phyloP scores from a whole-genome alignment of 2,888 invertebrate species.

The Flexamia atlantica region DNA sequence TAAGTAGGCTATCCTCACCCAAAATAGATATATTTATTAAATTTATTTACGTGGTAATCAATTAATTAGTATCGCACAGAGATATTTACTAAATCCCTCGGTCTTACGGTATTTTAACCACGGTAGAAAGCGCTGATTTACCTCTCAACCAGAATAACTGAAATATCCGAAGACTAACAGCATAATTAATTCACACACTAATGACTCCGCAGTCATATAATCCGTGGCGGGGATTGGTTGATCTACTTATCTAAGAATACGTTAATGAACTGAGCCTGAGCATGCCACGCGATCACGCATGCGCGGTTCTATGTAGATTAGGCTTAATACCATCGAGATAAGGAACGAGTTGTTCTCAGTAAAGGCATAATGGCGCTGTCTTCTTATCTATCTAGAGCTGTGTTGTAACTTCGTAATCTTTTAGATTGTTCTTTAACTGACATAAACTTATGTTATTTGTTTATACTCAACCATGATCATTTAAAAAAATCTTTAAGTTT shows the following conservation, averaged over 20 bases:
- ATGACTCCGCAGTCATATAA: neutral
- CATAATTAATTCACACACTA: neutral
- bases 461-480: no score
- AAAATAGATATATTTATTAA: no score
- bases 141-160: neutral
- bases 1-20: no score
- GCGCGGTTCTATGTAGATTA: slow-evolving; percentile 1
- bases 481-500: no score
- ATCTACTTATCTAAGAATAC: neutral
- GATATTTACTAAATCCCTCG: neutral
- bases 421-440: no score
- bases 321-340: slow-evolving; percentile 14
- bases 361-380: neutral
- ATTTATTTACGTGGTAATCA: no score
- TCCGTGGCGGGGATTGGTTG: neutral
- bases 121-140: neutral
- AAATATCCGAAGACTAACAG: neutral
- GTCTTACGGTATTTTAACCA: neutral
- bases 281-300: neutral
- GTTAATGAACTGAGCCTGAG: neutral
- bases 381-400: no score
- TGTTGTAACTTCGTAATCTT: no score
- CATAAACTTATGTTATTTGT: no score
- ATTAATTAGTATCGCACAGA: neutral
- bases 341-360: neutral